Evolutionary conservation across 2,888 invertebrate species (phyloP).

Genomic region (Pollenia amentaria): DNA sequence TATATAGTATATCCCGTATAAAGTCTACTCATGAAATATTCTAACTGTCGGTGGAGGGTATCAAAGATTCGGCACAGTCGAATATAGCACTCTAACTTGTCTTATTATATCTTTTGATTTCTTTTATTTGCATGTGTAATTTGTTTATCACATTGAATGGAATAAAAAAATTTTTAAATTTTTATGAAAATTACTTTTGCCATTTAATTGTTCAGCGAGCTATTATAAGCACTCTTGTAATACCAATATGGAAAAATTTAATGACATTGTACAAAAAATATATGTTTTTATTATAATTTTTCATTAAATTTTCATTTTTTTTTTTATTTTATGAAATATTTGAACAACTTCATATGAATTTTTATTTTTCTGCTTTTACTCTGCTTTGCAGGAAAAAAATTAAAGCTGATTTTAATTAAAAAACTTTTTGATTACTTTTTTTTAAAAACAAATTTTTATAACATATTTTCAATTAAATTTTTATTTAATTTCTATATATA

Average conservation of each 20-base stretch:
- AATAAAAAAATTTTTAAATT: neutral
- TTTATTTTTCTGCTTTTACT: neutral
- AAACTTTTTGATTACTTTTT: constrained; percentile 19
- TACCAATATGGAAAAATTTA: neutral
- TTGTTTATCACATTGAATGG: constrained; percentile 5
- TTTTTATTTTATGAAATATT: neutral
- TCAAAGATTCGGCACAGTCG: no score
- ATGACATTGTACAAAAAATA: neutral
- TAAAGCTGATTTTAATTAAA: constrained; percentile 29
- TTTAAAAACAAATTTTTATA: neutral
- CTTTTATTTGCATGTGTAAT: constrained; percentile 42
- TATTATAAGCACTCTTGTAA: no score
- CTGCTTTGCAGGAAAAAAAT: neutral
- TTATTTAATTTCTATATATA: neutral
- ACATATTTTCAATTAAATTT: constrained; percentile 33
- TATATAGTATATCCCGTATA: no score
- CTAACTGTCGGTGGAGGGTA: no score
- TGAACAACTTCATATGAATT: neutral
- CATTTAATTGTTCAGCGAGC: neutral
- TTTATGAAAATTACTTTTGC: neutral
- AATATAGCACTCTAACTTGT: no score
- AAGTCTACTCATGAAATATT: no score
- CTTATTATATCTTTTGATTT: neutral
- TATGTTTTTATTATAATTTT: neutral
- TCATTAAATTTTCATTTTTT: neutral